Base-by-base conservation (phyloP, 2,888 invertebrate species). In the Aquatica leii region DNA sequence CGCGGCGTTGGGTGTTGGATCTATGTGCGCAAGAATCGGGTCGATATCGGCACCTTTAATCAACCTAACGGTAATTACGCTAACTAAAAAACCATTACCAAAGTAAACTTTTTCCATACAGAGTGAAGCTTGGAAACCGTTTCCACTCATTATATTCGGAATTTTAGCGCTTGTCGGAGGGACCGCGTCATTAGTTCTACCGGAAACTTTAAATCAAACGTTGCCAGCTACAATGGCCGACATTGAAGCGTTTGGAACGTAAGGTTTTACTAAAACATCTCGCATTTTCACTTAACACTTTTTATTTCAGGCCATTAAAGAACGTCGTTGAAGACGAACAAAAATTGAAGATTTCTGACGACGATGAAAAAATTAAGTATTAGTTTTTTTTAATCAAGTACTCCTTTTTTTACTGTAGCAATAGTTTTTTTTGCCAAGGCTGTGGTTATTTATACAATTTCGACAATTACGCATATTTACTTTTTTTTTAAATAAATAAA, bases 121-220 rank as follows among this genome's bases (percentile, higher is more conserved):
- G 87, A 80, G 83, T 34, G 84, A 85, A 69, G 78, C 84, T 66
- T 88, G 87, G 87, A 80, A 79, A 60, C 87, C 87, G 1, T 75
- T 88, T 37, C 88, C 88, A 0, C 77, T 87, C 46, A 80, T 88
- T 20, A 83, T 88, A 66, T 88, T 86, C 73, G 88, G 88, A 51
- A 77, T 81, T 9, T 78, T 86, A 50, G 82, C 87, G 0, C 78
- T 88, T n/a, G 66, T 82, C 20, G 86, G 86, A 6, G 88, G 88
- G 14, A 57, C 84, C 1, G 76, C 87, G 59, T 85, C 87, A 0
- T 77, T 89, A 31, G 76, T 87, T 21, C 80, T 90, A 48, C 90
- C 90, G 0, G 90, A 90, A 81, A 90, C 90, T 0, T 78, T 87
- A 51, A 87, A 88, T 69, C 85, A 84, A 72, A 85, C 86, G 65